Evolutionary conservation across 2,113 vertebrate species (phyloP), one percentile per base, ranked within the genome.

Genomic region (Nannospalax galili): DNA sequence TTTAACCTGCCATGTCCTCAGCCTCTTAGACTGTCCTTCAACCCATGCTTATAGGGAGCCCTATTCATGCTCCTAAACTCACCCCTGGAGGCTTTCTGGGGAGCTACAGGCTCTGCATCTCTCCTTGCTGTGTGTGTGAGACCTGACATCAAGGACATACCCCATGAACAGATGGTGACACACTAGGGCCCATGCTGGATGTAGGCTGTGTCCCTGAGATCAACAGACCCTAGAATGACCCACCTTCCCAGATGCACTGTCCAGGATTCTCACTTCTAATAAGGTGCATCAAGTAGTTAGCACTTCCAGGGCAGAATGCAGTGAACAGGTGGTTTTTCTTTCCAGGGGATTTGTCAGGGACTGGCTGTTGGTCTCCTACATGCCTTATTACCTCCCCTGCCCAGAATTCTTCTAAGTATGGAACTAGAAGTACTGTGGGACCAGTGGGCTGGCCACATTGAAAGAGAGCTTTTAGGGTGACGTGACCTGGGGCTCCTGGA

Each of bases 371-470:
- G 93, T 96, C 65, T 97, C 40, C 42, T 98, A 96, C 30, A 52
- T 98, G n/a, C 97, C 98, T 0, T 97, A 95, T 80, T 98, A 97
- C 24, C 98, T 98, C 24, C 98, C 98, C 22, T 98, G 98, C 94
- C 98, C 98, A 0, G 90, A 98, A 85, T 91, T 97, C 92, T 97
- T 98, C 98, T 98, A n/a, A 98, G 97, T 98, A 82, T 15, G 77
- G 35, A 2, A 1, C 1, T 15, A 65, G 79, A 15, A 19, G 22
- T 7, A n/a, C 3, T 28, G 56, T 20, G 88, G 64, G 62, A 32
- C 9, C 3, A 28, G 32, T 70, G 60, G 72, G 56, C 8, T 75
- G 58, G 52, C 56, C 6, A 0, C 42, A 82, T 79, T 5, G 75
- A 79, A 3, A 69, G 10, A 79, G 56, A 45, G 32, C 40, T 77